These are phyloP conservation scores for Temnopleurus reevesii DNA, from an alignment of 53 echinoderm and acorn worm species.

Conservation along the genomic window DNA sequence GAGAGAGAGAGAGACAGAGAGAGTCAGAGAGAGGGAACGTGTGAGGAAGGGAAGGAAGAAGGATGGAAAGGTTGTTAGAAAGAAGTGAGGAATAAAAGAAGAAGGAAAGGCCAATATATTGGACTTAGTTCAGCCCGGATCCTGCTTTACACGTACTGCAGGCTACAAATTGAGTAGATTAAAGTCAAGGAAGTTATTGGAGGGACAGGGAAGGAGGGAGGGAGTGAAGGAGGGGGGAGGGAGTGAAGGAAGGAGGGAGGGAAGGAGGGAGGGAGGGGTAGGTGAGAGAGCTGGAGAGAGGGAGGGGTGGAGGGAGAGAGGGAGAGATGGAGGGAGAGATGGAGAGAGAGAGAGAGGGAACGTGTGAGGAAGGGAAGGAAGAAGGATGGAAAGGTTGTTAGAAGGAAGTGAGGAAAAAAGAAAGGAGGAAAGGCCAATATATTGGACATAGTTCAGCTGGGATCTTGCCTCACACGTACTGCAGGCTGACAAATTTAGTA, in stretches of 20 bases:
- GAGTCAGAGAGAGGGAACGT: too few species aligned
- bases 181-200: not conserved
- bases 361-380: not conserved
- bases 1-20: too few species aligned
- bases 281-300: not conserved
- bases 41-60: not conserved
- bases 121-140: not conserved
- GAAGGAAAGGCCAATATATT: not conserved
- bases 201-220: not conserved
- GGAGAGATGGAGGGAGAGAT: not conserved
- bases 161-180: constrained; percentile 22
- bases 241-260: not conserved
- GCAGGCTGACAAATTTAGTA: too few species aligned
- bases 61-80: not conserved
- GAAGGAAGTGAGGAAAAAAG: not conserved
- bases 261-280: not conserved
- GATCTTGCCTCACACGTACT: too few species aligned
- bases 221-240: not conserved
- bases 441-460: too few species aligned
- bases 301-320: not conserved
- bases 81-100: not conserved
- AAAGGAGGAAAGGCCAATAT: not conserved
- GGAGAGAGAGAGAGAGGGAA: not conserved
- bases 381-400: too few species aligned
- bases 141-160: not conserved